Evolutionary conservation across 1,140 invertebrate genomes (phyloP).

Genomic region (Pogonomyrmex californicus): DNA sequence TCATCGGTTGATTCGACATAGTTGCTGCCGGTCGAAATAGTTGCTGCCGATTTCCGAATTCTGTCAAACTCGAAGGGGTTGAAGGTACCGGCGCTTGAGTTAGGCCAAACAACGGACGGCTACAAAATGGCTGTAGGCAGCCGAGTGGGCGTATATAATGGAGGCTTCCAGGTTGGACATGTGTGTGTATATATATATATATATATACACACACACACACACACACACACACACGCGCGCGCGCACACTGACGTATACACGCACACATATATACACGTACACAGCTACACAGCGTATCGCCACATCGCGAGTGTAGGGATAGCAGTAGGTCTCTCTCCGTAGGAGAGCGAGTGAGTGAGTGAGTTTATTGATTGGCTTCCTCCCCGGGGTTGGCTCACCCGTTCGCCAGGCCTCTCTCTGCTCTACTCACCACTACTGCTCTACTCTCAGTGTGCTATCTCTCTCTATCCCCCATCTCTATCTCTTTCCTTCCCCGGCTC

Average conservation of each 20-base stretch:
- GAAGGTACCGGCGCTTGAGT: slow-evolving; percentile 63
- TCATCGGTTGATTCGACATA: slow-evolving; percentile 23
- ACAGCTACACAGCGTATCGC: slow-evolving; percentile 39
- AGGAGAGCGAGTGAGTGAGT: slow-evolving; percentile 81
- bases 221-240: neutral
- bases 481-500: neutral
- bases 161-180: slow-evolving; percentile 82
- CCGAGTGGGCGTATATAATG: slow-evolving; percentile 87
- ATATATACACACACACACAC: slow-evolving; percentile 5
- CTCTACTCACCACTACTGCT: slow-evolving; percentile 72
- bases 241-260: neutral
- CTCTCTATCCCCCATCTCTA: slow-evolving; percentile 43
- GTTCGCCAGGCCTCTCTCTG: slow-evolving; percentile 78
- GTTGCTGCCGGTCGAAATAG: neutral
- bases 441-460: slow-evolving; percentile 62
- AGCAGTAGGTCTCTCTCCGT: slow-evolving; percentile 81
- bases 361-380: slow-evolving; percentile 87
- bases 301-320: slow-evolving; percentile 76
- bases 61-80: slow-evolving; percentile 60
- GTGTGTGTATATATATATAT: slow-evolving; percentile 50
- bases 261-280: slow-evolving; percentile 17
- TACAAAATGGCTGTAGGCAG: slow-evolving; percentile 86
- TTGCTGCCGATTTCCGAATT: slow-evolving; percentile 31
- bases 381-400: slow-evolving; percentile 81
- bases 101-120: slow-evolving; percentile 76